phyloP scores from a whole-genome alignment of 2,113 vertebrate genomes.

The Okapia johnstoni region DNA sequence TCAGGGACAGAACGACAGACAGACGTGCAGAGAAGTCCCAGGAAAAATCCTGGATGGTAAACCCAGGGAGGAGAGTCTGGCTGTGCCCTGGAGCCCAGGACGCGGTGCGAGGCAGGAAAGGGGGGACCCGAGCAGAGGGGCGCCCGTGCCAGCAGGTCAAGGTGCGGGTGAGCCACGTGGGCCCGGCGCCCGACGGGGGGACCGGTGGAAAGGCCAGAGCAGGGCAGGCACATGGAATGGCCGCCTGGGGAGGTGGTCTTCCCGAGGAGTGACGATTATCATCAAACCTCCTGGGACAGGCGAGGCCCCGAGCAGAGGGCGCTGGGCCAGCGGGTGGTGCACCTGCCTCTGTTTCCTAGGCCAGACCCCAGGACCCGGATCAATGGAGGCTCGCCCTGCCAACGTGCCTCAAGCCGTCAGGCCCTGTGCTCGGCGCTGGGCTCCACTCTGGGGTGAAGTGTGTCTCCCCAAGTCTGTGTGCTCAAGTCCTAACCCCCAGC shows the following conservation, averaged over 20 bases:
- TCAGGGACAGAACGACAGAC: not conserved
- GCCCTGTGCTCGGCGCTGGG: not conserved
- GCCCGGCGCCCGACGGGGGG: rapidly evolving
- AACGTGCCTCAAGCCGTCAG: rapidly evolving
- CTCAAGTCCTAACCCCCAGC: rapidly evolving
- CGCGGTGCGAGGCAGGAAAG: not conserved
- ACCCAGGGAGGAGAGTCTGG: not conserved
- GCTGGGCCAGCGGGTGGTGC: not conserved
- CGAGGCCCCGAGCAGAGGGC: not conserved
- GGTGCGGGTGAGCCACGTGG: rapidly evolving
- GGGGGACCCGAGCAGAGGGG: rapidly evolving
- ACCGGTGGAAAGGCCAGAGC: rapidly evolving
- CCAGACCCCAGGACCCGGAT: rapidly evolving
- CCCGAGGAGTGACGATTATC: rapidly evolving
- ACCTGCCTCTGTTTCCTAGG: too few species aligned
- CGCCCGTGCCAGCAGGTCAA: rapidly evolving
- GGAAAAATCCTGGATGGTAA: rapidly evolving
- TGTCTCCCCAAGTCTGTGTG: not conserved
- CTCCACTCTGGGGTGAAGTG: rapidly evolving
- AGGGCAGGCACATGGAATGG: rapidly evolving
- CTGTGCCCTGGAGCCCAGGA: not conserved
- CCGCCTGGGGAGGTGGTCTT: rapidly evolving
- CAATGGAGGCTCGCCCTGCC: not conserved
- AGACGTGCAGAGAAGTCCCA: not conserved
- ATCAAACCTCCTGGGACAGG: rapidly evolving